Conservation (phyloP, 2,113 vertebrate species). For the Chaetura pelagica region DNA sequence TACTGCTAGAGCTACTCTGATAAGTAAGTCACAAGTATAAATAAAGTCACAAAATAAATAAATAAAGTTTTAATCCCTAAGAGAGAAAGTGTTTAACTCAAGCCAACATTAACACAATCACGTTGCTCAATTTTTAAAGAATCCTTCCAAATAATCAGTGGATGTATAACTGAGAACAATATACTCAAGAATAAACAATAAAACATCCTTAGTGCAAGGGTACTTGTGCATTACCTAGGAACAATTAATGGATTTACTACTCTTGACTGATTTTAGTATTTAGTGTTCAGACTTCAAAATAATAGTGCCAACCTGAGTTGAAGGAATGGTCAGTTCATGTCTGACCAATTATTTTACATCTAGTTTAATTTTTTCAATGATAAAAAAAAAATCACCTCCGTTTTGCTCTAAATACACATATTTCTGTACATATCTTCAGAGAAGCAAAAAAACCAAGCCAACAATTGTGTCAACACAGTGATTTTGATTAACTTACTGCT, state of each 20-base stretch:
- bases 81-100: not conserved
- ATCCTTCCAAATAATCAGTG: not conserved
- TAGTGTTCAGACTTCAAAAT: not conserved
- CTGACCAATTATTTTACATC: not conserved
- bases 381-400: not conserved
- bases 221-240: not conserved
- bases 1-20: not conserved
- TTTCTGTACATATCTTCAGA: not conserved
- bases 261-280: not conserved
- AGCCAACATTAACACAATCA: not conserved
- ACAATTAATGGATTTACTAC: not conserved
- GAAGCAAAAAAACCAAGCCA: not conserved
- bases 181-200: not conserved
- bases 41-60: no score
- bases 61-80: not conserved
- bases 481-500: not conserved
- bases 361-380: not conserved
- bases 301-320: not conserved
- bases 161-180: not conserved
- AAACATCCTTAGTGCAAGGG: not conserved
- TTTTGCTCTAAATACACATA: not conserved
- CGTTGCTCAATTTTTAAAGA: not conserved
- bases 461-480: not conserved
- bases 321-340: not conserved
- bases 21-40: not conserved